A percentile compares a stretch with the other conserved stretches of the same genome.
phyloP scores from a whole-genome alignment of 2,888 invertebrate genomes.

The Papilio gigon region DNA sequence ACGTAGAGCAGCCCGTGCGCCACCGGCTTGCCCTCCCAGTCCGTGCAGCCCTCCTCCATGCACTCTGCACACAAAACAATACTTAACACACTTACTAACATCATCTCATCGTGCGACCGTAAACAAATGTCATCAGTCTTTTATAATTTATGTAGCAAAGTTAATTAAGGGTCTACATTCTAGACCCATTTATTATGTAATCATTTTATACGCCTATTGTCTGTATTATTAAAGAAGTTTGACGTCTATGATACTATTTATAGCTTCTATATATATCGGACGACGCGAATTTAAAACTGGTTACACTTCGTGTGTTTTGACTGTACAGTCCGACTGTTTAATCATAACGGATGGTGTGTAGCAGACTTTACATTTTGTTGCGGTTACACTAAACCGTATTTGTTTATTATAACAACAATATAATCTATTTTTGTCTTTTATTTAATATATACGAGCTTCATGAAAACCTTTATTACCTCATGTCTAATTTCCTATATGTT shows the following conservation, averaged over 20 bases:
- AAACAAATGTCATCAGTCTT: too few species aligned
- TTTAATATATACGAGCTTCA: too few species aligned
- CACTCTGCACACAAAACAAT: slow-evolving; percentile 78
- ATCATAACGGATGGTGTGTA: too few species aligned
- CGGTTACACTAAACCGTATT: too few species aligned
- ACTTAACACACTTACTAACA: neutral
- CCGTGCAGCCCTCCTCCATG: slow-evolving; percentile 90
- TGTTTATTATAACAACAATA: neutral
- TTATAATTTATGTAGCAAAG: too few species aligned
- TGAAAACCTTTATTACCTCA: too few species aligned
- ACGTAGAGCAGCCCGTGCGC: slow-evolving; percentile 91
- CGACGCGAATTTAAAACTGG: slow-evolving; percentile 12
- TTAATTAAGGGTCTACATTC: neutral
- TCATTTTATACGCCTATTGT: slow-evolving; percentile 16
- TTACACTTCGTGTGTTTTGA: too few species aligned
- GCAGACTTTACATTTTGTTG: too few species aligned
- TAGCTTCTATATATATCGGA: slow-evolving; percentile 15
- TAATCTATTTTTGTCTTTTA: too few species aligned
- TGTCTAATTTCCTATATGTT: too few species aligned
- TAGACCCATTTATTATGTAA: slow-evolving; percentile 2
- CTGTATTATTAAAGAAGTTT: slow-evolving; percentile 12
- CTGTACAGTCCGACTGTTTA: too few species aligned
- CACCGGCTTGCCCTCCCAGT: slow-evolving; percentile 90
- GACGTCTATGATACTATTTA: slow-evolving; percentile 13
- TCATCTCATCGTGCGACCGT: too few species aligned